Conservation (phyloP, 2,797 vertebrate genomes). For the Acanthis flammea region DNA sequence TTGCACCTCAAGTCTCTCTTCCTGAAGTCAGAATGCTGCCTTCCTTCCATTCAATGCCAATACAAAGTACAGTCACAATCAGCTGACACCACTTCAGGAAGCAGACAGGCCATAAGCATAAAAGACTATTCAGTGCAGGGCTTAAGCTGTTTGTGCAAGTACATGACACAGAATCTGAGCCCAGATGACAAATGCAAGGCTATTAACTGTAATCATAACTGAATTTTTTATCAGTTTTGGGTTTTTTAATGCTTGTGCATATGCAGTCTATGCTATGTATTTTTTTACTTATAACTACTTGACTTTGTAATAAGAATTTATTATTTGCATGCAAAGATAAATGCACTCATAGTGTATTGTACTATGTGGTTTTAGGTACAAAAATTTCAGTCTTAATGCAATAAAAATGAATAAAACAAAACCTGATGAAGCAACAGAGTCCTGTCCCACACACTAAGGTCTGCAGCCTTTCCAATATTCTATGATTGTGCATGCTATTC, state of each 20-base stretch:
- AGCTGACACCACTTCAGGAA: not conserved
- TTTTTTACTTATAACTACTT: not conserved
- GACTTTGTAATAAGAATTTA: not conserved
- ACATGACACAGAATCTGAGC: not conserved
- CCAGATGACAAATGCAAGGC: not conserved
- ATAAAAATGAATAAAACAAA: not conserved
- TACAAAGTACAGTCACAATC: not conserved
- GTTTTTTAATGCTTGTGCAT: accelerated
- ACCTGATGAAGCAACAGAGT: not conserved
- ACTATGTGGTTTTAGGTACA: not conserved
- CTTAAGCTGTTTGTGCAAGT: not conserved
- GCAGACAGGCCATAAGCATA: not conserved
- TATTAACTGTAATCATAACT: not conserved
- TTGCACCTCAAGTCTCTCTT: not conserved
- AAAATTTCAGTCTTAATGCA: not conserved
- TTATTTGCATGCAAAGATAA: not conserved
- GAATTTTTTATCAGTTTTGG: not conserved
- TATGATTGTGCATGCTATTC: not conserved
- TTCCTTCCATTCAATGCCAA: not conserved
- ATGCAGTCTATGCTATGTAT: not conserved
- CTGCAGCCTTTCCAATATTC: not conserved
- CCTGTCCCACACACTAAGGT: not conserved
- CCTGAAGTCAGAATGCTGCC: not conserved
- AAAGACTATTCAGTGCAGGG: not conserved
- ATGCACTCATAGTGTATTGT: not conserved